phyloP scores from a whole-genome alignment of 2,113 vertebrate species.

The Haemorhous mexicanus region DNA sequence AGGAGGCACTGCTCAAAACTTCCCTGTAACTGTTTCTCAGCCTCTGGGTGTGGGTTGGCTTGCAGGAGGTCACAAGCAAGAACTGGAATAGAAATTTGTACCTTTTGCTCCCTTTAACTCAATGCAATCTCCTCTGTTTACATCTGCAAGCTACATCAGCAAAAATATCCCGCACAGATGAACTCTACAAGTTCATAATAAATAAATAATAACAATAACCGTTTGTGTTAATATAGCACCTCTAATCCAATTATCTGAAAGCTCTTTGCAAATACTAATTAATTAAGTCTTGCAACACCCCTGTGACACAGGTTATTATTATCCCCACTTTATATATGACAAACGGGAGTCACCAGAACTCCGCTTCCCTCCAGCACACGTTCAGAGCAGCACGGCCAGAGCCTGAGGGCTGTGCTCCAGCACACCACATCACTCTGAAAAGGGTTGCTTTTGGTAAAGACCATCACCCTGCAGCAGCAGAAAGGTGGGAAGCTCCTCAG shows the following conservation, averaged over 20 bases:
- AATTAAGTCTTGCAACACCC: slow-evolving; percentile 59
- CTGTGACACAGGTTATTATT: slow-evolving; percentile 59
- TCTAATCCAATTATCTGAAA: slow-evolving; percentile 68
- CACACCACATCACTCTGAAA: neutral
- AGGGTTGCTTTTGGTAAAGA: fast-evolving
- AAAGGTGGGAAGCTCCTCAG: neutral
- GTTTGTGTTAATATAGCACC: slow-evolving; percentile 61
- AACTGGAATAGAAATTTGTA: neutral
- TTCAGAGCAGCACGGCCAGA: neutral
- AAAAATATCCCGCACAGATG: slow-evolving; percentile 30
- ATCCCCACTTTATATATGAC: slow-evolving; percentile 28
- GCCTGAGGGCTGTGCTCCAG: neutral
- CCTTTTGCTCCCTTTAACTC: neutral
- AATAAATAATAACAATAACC: slow-evolving; percentile 68
- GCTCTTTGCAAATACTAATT: slow-evolving; percentile 67
- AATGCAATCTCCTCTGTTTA: neutral
- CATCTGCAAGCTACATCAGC: slow-evolving; percentile 8
- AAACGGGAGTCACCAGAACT: neutral
- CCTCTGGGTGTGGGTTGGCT: neutral
- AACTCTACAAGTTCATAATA: slow-evolving; percentile 40
- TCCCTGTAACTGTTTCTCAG: neutral
- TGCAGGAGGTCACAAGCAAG: neutral
- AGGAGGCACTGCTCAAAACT: neutral
- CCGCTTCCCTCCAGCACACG: fast-evolving
- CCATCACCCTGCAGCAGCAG: neutral